Base-by-base conservation (phyloP, 2,113 vertebrate species). In the Danionella cerebrum region DNA sequence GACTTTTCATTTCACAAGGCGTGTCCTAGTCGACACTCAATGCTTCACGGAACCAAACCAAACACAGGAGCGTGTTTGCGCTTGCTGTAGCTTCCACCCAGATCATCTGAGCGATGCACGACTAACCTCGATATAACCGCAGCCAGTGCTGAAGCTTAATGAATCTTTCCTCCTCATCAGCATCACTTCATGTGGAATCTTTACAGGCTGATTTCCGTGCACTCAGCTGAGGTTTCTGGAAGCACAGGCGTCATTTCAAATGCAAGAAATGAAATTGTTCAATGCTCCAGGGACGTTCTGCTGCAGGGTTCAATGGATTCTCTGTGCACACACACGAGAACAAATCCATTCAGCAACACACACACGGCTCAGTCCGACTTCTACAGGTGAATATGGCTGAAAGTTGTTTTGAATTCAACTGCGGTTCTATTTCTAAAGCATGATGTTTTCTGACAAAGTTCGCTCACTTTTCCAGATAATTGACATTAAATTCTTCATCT, bases 231-330 rank as follows among this genome's bases (percentile, higher is more conserved):
- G 52, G 25, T 42, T 70, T 60, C 41, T 24, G 18, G 19, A 13
- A 12, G 52, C 12, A 12, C 39, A 65, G 59, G 54, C 66, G 22
- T 41, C n/a, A 70, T 62, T 62, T 41, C 24, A 25, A 50, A 22
- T 29, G 39, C 63, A 57, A 75, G 50, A 42, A 63, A 64, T 67
- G 16, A 63, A 62, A 58, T 27, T 42, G 38, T 25, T 9, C 13
- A 27, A 35, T 53, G 60, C 62, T 70, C 47, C 31, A 22, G 72
- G 48, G 62, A 31, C 6, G 11, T 63, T 65, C 31, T 35, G 24
- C 11, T 44, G 60, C 55, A 27, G 13, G 11, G 52, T 22, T 35
- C 42, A 14, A 57, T 5, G 27, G 21, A 59, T 39, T 39, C 2
- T 44, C 66, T 39, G 70, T 10, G 16, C 18, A 16, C 41, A 45